A percentile compares a stretch with the other conserved stretches of the same genome.
phyloP scores from a whole-genome alignment of 1,140 invertebrate genomes.

The Drosophila persimilis region DNA sequence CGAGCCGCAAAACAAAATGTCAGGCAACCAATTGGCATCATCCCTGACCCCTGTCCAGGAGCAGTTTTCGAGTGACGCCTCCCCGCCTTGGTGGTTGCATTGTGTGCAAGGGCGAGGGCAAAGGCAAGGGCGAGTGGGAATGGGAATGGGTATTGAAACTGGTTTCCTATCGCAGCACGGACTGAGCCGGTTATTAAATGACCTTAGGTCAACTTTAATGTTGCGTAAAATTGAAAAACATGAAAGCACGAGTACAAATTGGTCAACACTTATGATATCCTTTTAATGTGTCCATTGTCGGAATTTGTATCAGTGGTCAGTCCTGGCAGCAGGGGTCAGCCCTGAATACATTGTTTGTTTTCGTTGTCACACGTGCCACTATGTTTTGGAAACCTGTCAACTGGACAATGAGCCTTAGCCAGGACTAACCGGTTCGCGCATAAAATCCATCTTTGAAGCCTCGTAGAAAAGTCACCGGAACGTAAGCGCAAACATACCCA shows the following conservation, averaged over 20 bases:
- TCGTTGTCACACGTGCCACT: too few species aligned
- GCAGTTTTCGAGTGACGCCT: slow-evolving; percentile 29
- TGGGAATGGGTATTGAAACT: slow-evolving; percentile 15
- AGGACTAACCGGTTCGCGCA: too few species aligned
- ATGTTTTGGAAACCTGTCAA: too few species aligned
- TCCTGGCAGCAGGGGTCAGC: too few species aligned
- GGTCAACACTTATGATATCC: slow-evolving; percentile 17
- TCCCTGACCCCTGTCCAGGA: slow-evolving; percentile 51
- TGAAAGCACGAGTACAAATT: slow-evolving; percentile 33
- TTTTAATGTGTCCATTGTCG: too few species aligned
- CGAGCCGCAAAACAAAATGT: slow-evolving; percentile 42
- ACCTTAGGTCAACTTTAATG: slow-evolving; percentile 70
- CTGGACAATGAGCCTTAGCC: too few species aligned
- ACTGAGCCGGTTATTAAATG: slow-evolving; percentile 42
- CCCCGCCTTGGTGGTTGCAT: slow-evolving; percentile 51
- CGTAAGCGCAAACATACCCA: too few species aligned
- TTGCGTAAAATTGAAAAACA: slow-evolving; percentile 59
- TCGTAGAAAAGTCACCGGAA: too few species aligned
- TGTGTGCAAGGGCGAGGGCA: neutral
- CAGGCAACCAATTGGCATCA: slow-evolving; percentile 64
- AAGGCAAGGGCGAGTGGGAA: neutral
- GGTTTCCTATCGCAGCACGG: slow-evolving; percentile 36
- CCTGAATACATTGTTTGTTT: too few species aligned
- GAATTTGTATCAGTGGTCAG: too few species aligned
- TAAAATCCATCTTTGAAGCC: too few species aligned